Percentiles rank a stretch among this genome's conserved stretches.
phyloP scores from a whole-genome alignment of 2,888 invertebrate genomes.

The Drosophila ezoana region DNA sequence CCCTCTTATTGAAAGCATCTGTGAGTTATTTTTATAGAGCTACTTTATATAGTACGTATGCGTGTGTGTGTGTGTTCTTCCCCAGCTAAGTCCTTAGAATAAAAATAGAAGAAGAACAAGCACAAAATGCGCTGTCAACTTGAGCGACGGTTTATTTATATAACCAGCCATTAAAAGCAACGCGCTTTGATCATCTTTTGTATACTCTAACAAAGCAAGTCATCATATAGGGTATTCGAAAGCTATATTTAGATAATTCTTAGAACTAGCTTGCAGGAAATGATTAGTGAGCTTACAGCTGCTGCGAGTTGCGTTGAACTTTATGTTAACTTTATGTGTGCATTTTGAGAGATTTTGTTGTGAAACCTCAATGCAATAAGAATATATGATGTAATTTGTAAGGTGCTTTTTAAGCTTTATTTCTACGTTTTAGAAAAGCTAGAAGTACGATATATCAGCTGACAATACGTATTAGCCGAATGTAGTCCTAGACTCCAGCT shows the following conservation, averaged over 20 bases:
- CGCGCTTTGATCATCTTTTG: constrained; percentile 34
- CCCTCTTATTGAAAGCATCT: constrained; percentile 63
- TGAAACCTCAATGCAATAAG: too few relatives aligned
- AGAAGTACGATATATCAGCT: too few relatives aligned
- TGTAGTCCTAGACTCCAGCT: too few relatives aligned
- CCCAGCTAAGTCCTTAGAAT: constrained; percentile 23
- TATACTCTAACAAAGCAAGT: constrained; percentile 25
- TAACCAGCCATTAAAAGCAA: constrained; percentile 39
- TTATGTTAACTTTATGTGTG: too few relatives aligned
- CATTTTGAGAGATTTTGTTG: too few relatives aligned
- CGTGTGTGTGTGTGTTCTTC: constrained; percentile 12
- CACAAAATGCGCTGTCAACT: constrained; percentile 64
- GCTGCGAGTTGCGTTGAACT: too few relatives aligned
- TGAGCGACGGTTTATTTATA: constrained; percentile 57
- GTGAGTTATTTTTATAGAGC: constrained; percentile 77
- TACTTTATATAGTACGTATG: constrained; percentile 50
- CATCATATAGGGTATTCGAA: neutral
- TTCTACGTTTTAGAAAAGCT: too few relatives aligned
- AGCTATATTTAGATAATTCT: neutral
- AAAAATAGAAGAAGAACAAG: constrained; percentile 13
- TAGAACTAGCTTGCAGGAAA: neutral
- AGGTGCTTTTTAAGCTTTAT: too few relatives aligned
- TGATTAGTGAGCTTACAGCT: too few relatives aligned
- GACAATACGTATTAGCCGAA: too few relatives aligned
- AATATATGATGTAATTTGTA: too few relatives aligned